phyloP scores from a whole-genome alignment of 2,888 invertebrate species.

The Scaeva pyrastri region DNA sequence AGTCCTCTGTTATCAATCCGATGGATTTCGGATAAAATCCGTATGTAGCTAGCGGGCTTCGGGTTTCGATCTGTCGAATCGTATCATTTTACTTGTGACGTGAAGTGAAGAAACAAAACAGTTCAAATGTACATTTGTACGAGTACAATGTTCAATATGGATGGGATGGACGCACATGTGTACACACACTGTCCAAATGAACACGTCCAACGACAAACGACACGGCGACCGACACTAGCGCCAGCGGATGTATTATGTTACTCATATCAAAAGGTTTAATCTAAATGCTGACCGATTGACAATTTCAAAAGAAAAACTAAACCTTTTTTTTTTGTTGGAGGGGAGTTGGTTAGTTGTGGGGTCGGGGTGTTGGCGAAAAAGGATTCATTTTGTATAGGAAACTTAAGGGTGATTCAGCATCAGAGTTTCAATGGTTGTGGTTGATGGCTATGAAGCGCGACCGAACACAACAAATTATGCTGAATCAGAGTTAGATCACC shows the following conservation, averaged over 20 bases:
- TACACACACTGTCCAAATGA: no score
- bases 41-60: slow-evolving; percentile 15
- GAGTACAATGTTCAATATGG: no score
- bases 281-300: slow-evolving; percentile 33
- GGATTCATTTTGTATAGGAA: not conserved
- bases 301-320: slow-evolving; percentile 21
- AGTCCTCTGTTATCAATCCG: slow-evolving; percentile 54
- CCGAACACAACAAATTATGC: not conserved
- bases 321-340: slow-evolving; percentile 16
- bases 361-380: not conserved
- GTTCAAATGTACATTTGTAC: not conserved
- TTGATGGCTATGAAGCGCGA: not conserved
- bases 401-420: no score
- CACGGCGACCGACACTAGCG: not conserved
- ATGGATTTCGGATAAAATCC: slow-evolving; percentile 42
- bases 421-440: not conserved
- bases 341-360: no score
- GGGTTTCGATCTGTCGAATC: slow-evolving; percentile 15
- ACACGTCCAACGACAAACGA: no score
- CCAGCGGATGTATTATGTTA: slow-evolving; percentile 9
- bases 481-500: slow-evolving; percentile 30
- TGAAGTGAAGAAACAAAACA: not conserved
- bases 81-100: not conserved
- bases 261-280: slow-evolving; percentile 31
- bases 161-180: no score